A percentile compares a stretch with the other conserved stretches of the same genome.
Conservation (phyloP, 1,140 invertebrate species). For the Gryllus bimaculatus region DNA sequence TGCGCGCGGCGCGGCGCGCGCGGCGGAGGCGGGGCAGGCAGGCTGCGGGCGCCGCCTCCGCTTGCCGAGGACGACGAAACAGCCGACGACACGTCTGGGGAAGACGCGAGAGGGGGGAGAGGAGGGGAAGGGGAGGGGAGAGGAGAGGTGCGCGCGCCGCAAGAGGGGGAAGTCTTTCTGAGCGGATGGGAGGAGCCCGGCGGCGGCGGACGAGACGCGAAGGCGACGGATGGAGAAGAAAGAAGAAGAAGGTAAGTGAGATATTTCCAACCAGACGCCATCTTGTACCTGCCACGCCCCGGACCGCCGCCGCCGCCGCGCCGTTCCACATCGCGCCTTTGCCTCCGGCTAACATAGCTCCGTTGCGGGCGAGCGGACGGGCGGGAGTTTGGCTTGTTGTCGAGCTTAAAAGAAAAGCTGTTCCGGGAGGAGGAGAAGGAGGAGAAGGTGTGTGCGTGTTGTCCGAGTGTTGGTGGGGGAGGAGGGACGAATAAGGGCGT, state of each 20-base stretch:
- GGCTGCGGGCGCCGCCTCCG: no score
- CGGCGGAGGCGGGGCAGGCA: no score
- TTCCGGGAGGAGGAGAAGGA: background rate
- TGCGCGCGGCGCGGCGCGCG: no score
- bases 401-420: background rate
- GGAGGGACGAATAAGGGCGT: no score
- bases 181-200: no score
- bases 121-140: no score
- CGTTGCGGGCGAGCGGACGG: background rate
- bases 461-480: no score
- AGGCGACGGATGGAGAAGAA: background rate
- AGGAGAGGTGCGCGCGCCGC: no score
- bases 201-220: background rate
- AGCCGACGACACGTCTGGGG: no score
- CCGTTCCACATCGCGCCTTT: background rate
- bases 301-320: background rate
- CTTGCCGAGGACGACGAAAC: no score
- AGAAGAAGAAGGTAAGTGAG: background rate
- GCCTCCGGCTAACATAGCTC: background rate
- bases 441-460: background rate
- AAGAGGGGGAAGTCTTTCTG: no score
- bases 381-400: background rate
- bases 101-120: no score
- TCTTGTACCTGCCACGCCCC: conserved; percentile 2
- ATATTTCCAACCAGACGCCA: background rate